Percentiles rank a stretch among this genome's conserved stretches.
These are phyloP conservation scores for Antitype chi DNA, from an alignment of 2,888 invertebrate species.

Conservation along the genomic window DNA sequence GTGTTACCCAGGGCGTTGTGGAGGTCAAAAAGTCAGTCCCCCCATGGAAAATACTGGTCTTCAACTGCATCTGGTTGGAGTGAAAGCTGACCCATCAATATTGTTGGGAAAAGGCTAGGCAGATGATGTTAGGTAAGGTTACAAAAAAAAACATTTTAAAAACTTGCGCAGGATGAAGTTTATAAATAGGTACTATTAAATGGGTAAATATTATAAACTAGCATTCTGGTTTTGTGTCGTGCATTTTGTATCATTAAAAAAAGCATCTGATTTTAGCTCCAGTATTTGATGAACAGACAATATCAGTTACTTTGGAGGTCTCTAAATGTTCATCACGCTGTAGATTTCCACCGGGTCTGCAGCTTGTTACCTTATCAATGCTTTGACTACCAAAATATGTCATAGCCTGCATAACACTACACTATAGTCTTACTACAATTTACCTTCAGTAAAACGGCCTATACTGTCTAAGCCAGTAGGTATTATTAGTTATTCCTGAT, in stretches of 20 bases:
- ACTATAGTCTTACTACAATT: neutral
- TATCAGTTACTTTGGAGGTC: neutral
- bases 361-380: neutral
- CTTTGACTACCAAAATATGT: neutral
- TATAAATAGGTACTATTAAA: no score
- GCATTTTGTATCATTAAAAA: neutral
- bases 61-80: no score
- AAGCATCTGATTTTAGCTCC: neutral
- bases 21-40: no score
- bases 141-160: no score
- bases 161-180: neutral
- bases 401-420: neutral
- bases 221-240: neutral
- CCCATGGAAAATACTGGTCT: no score
- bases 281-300: neutral
- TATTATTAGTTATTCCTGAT: neutral
- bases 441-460: neutral
- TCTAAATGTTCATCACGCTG: neutral
- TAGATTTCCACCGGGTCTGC: slow-evolving; percentile 23
- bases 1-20: no score
- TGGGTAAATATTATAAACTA: no score
- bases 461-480: neutral
- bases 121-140: neutral
- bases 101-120: neutral
- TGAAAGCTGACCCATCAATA: neutral